phyloP scores from a whole-genome alignment of 2,888 invertebrate genomes.

The Hyalella azteca region DNA sequence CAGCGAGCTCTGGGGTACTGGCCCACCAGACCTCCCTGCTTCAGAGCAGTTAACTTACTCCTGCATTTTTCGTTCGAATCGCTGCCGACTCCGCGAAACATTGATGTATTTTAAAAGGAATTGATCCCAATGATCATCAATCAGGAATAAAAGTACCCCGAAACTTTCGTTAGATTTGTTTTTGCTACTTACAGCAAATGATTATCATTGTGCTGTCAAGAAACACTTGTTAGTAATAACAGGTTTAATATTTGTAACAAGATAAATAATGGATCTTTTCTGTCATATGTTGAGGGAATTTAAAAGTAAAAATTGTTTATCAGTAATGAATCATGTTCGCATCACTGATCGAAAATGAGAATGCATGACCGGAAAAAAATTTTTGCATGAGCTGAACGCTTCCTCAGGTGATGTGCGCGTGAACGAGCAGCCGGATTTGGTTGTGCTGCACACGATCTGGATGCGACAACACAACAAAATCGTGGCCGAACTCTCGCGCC shows the following conservation, averaged over 20 bases:
- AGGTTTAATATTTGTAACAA: no score
- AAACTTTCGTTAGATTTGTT: no score
- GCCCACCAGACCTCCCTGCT: background rate
- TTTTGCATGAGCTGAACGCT: background rate
- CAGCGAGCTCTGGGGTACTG: background rate
- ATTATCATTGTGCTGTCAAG: no score
- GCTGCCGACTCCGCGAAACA: no score
- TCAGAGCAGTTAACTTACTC: background rate
- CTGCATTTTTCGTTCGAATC: background rate
- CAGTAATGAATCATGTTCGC: background rate
- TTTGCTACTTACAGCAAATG: no score
- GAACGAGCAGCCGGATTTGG: constrained; percentile 65
- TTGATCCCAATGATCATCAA: no score
- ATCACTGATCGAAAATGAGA: background rate
- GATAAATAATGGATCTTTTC: no score
- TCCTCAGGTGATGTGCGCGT: constrained; percentile 63
- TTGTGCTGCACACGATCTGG: constrained; percentile 66
- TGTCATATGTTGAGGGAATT: no score
- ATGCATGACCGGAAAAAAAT: background rate
- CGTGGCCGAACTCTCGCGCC: constrained; percentile 62
- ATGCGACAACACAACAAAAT: constrained; percentile 67
- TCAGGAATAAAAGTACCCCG: no score
- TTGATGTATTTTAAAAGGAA: no score
- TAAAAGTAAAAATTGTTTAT: no score
- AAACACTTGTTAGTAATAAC: no score